These are phyloP conservation scores for Metridium senile DNA, from an alignment of 92 coral and sea anemone genomes.

Conservation along the genomic window DNA sequence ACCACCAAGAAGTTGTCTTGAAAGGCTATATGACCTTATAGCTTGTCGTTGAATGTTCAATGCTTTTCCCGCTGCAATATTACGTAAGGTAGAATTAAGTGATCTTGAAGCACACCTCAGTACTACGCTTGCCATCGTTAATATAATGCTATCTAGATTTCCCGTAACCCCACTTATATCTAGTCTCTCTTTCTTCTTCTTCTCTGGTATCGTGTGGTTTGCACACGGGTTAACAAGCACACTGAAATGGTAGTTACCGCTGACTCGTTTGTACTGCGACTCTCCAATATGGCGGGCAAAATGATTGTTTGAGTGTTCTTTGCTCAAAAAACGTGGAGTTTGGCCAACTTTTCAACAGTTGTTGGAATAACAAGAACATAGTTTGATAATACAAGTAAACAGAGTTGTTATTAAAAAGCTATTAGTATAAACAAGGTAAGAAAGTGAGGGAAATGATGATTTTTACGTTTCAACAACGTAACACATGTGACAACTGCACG, in stretches of 20 bases:
- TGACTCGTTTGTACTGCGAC: neutral
- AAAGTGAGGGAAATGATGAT: no score
- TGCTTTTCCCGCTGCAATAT: neutral
- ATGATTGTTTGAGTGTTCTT: conserved; percentile 1
- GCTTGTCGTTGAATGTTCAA: conserved; percentile 25
- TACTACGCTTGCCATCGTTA: conserved; percentile 43
- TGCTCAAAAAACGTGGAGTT: conserved; percentile 1
- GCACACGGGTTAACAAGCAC: no score
- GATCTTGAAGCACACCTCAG: conserved; percentile 17
- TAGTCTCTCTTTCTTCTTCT: neutral
- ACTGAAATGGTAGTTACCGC: conserved; percentile 8
- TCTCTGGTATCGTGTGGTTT: no score
- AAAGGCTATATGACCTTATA: conserved; percentile 32
- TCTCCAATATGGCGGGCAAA: conserved; percentile 12
- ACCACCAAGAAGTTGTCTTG: conserved; percentile 63
- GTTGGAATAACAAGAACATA: neutral
- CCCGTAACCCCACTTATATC: neutral
- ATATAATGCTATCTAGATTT: no score
- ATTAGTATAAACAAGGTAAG: neutral
- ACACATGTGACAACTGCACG: no score
- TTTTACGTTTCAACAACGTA: conserved; percentile 5
- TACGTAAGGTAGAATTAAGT: conserved; percentile 12
- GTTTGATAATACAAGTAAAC: neutral
- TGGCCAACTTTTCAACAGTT: neutral
- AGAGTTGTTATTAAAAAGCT: neutral